Percentiles rank a stretch among this genome's conserved stretches.
Evolutionary conservation across 2,797 vertebrate genomes (phyloP).

Genomic region (Acanthornis magna): DNA sequence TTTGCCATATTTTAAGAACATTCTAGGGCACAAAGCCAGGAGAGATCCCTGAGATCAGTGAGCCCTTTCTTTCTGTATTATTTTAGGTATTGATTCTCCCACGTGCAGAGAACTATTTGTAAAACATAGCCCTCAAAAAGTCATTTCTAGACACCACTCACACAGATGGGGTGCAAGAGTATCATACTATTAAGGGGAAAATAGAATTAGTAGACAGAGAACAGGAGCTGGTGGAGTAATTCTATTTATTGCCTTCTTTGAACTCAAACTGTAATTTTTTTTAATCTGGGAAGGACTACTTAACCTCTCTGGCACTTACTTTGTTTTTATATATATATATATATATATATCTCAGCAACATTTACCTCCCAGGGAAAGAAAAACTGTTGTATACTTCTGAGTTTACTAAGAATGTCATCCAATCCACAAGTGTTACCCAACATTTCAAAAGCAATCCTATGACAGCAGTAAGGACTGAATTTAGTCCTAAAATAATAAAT

Average conservation of each 20-base stretch:
- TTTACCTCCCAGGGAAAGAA: neutral
- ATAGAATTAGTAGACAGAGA: neutral
- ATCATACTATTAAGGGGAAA: neutral
- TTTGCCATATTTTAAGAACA: neutral
- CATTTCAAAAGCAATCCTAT: neutral
- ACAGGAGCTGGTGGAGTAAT: neutral
- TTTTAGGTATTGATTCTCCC: neutral
- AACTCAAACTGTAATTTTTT: neutral
- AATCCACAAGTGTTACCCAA: neutral
- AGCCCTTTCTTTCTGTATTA: neutral
- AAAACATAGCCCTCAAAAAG: neutral
- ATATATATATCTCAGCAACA: neutral
- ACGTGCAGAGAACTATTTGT: neutral
- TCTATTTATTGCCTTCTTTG: neutral
- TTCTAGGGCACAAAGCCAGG: neutral
- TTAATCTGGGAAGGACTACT: neutral
- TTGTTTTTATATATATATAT: neutral
- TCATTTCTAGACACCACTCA: neutral
- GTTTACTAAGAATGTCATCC: neutral
- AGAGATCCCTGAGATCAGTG: neutral
- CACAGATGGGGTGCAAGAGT: neutral
- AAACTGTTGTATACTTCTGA: neutral
- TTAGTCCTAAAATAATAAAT: constrained; percentile 44
- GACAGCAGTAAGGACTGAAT: neutral
- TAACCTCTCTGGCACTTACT: neutral